Percentiles rank a stretch among this genome's conserved stretches.
Evolutionary conservation across 2,113 vertebrate species (phyloP).

Genomic region (Laterallus jamaicensis): DNA sequence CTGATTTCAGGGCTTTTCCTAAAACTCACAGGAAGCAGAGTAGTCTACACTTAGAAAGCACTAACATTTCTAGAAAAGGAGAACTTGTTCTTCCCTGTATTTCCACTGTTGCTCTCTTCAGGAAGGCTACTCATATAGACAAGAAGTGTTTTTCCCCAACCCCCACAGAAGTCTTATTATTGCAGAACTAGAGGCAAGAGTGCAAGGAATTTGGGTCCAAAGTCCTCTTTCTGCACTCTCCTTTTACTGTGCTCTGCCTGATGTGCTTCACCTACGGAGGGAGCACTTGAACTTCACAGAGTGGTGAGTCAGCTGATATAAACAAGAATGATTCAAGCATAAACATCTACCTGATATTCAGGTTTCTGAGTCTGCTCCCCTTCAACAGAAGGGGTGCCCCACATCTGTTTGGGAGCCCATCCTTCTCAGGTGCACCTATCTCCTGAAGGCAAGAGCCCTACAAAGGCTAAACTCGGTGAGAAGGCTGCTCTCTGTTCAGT

Average conservation of each 20-base stretch:
- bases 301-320: neutral
- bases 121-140: neutral
- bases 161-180: neutral
- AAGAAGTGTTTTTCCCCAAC: neutral
- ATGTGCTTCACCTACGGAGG: slow-evolving; percentile 1
- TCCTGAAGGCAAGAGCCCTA: neutral
- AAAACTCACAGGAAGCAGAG: neutral
- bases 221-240: slow-evolving; percentile 32
- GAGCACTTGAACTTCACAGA: neutral
- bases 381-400: neutral
- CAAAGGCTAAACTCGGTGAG: neutral
- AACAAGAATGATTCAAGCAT: slow-evolving; percentile 33
- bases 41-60: neutral
- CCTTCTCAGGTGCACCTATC: neutral
- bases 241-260: neutral
- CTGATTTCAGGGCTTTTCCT: neutral
- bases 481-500: neutral
- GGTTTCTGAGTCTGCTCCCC: neutral
- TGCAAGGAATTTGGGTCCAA: neutral
- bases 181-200: neutral
- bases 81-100: neutral
- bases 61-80: neutral
- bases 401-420: neutral
- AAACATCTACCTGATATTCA: slow-evolving; percentile 10
- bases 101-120: neutral